These are phyloP conservation scores for Felis chaus DNA, from an alignment of 2,113 vertebrate species.

Conservation along the genomic window DNA sequence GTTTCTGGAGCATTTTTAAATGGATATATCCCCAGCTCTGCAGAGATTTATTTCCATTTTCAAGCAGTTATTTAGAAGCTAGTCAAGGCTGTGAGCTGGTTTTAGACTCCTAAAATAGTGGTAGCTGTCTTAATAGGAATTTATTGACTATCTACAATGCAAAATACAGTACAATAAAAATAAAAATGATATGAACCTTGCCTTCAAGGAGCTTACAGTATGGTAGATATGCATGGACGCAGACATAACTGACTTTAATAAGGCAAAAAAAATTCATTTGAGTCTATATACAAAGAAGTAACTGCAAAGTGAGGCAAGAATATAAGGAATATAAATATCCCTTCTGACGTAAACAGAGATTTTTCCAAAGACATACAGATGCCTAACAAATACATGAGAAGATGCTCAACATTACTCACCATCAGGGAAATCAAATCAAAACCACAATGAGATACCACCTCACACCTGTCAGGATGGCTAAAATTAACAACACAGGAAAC, in stretches of 20 bases:
- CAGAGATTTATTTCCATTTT: not conserved
- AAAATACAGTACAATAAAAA: not conserved
- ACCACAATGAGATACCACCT: too few relatives aligned
- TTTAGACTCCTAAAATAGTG: not conserved
- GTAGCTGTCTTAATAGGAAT: not conserved
- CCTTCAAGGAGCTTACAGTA: not conserved
- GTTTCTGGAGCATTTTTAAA: not conserved
- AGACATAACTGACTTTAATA: not conserved
- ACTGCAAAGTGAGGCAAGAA: not conserved
- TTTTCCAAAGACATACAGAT: too few relatives aligned
- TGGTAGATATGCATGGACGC: not conserved
- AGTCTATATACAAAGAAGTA: not conserved
- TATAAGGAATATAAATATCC: not conserved
- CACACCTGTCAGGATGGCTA: too few relatives aligned
- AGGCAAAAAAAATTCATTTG: not conserved
- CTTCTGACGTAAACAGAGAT: not conserved
- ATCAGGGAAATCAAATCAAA: too few relatives aligned
- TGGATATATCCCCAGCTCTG: not conserved
- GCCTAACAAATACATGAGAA: too few relatives aligned
- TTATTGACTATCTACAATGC: not conserved
- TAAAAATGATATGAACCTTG: not conserved
- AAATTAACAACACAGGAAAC: too few relatives aligned
- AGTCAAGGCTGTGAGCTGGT: not conserved
- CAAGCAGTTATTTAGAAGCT: not conserved
- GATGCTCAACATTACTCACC: too few relatives aligned